phyloP scores from a whole-genome alignment of 2,113 vertebrate genomes.

The Tachycineta bicolor region DNA sequence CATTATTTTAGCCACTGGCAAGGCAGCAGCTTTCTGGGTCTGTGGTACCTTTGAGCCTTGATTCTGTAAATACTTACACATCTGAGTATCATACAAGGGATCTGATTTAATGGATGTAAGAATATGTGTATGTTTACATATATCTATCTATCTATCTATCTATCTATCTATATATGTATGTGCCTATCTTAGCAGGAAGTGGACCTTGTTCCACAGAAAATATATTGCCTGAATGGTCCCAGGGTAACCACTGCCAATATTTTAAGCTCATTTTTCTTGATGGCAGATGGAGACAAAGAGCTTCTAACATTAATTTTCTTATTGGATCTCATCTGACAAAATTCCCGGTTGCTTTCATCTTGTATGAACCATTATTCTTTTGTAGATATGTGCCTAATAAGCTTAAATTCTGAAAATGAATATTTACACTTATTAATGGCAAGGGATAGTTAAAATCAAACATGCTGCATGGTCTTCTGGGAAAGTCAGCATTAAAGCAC shows the following conservation, averaged over 20 bases:
- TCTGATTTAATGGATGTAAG: not conserved
- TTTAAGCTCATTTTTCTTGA: slow-evolving; percentile 14
- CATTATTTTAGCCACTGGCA: not conserved
- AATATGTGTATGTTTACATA: not conserved
- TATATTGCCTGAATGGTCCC: not conserved
- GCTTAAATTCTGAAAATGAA: slow-evolving; percentile 39
- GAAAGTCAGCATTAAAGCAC: slow-evolving; percentile 4
- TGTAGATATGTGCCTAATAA: not conserved
- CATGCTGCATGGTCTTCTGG: not conserved
- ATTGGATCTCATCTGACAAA: slow-evolving; percentile 48
- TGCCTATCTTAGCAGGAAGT: not conserved
- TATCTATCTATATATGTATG: rapidly evolving
- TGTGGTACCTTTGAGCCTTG: not conserved
- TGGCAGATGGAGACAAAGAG: slow-evolving; percentile 33
- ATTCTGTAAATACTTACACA: not conserved
- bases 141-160: too few relatives aligned
- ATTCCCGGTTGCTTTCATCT: not conserved
- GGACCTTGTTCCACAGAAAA: not conserved
- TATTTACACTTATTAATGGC: slow-evolving; percentile 27
- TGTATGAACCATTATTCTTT: not conserved
- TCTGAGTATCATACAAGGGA: not conserved
- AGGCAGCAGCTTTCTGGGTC: not conserved
- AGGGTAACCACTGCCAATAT: not conserved
- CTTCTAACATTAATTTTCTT: slow-evolving; percentile 31
- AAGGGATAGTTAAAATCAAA: slow-evolving; percentile 52